phyloP scores from a whole-genome alignment of 1,140 invertebrate genomes.

The Wasmannia auropunctata region DNA sequence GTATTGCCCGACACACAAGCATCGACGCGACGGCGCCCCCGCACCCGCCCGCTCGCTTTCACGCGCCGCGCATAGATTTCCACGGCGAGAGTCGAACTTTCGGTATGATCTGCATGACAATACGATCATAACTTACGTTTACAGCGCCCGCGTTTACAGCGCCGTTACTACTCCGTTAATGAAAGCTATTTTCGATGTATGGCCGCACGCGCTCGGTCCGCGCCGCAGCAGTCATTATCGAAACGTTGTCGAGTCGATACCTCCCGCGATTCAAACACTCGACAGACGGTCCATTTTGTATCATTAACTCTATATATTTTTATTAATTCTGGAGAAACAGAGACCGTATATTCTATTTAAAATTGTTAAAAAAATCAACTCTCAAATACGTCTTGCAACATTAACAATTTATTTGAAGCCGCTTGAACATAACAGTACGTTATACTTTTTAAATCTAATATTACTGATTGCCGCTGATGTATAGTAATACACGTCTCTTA shows the following conservation, averaged over 20 bases:
- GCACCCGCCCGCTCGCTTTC: conserved; percentile 15
- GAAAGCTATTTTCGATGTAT: conserved; percentile 56
- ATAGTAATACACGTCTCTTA: no score
- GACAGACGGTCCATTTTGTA: neutral
- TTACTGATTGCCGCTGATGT: no score
- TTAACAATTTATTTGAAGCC: no score
- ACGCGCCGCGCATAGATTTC: conserved; percentile 49
- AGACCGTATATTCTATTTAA: neutral
- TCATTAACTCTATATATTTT: conserved; percentile 6
- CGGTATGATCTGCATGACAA: conserved; percentile 62
- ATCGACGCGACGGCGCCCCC: neutral
- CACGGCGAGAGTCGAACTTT: conserved; percentile 44
- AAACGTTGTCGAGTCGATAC: neutral
- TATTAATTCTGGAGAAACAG: neutral
- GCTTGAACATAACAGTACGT: no score
- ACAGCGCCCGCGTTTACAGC: conserved; percentile 21
- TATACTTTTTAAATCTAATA: no score
- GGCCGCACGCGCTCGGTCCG: neutral
- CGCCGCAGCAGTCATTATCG: conserved; percentile 30
- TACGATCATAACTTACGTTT: conserved; percentile 61
- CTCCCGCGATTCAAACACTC: neutral
- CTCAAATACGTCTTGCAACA: no score
- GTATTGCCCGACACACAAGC: conserved; percentile 19
- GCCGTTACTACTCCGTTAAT: conserved; percentile 48
- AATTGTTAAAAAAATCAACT: neutral